These are phyloP conservation scores for Zygogramma bicolorata DNA, from an alignment of 2,888 invertebrate species.

Conservation along the genomic window DNA sequence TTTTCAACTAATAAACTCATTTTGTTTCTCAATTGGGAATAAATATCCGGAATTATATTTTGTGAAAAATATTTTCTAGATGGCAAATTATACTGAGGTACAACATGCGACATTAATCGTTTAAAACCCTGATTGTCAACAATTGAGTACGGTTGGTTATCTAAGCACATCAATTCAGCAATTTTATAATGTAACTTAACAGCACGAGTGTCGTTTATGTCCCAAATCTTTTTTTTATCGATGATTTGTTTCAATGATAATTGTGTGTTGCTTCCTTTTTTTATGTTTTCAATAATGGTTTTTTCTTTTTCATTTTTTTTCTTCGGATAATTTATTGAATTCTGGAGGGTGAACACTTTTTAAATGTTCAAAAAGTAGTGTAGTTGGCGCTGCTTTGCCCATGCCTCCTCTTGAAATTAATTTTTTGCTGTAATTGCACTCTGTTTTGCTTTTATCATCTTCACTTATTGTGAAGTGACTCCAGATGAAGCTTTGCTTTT, in stretches of 20 bases:
- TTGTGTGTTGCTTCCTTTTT: no score
- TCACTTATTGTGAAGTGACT: neutral
- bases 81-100: neutral
- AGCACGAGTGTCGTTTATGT: neutral
- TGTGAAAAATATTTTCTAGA: neutral
- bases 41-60: neutral
- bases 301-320: no score
- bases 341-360: neutral
- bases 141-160: neutral
- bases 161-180: neutral
- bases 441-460: neutral
- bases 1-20: no score
- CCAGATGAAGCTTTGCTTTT: neutral
- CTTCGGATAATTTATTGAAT: neutral
- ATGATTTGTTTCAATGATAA: neutral
- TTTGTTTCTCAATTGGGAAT: neutral
- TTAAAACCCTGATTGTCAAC: neutral
- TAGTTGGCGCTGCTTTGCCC: neutral
- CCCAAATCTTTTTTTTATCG: neutral
- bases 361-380: neutral
- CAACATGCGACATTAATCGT: neutral
- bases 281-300: no score
- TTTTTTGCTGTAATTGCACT: neutral
- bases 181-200: neutral
- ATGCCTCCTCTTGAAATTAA: neutral